These are phyloP conservation scores for Endotricha flammealis DNA, from an alignment of 2,888 invertebrate species.

Conservation along the genomic window DNA sequence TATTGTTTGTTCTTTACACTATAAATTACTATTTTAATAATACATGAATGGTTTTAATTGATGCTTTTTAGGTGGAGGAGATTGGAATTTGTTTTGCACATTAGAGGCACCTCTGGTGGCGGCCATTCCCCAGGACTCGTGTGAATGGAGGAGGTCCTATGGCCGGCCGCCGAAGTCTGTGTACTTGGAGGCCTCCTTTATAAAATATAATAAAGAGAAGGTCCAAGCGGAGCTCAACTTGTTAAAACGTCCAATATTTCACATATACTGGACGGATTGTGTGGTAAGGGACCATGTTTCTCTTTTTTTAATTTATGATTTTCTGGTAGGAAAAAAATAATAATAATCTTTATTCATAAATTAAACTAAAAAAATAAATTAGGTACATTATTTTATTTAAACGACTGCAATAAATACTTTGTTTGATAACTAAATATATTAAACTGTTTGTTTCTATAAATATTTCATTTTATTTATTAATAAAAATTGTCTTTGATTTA, in stretches of 20 bases:
- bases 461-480: no score
- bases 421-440: no score
- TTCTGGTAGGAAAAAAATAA: no score
- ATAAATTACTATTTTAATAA: background rate
- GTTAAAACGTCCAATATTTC: conserved; percentile 92
- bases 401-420: no score
- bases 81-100: conserved; percentile 89
- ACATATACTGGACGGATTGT: conserved; percentile 97
- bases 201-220: conserved; percentile 86
- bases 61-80: conserved; percentile 87
- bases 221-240: conserved; percentile 88
- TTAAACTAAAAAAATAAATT: no score
- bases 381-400: no score
- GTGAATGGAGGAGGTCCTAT: conserved; percentile 95
- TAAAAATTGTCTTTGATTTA: no score
- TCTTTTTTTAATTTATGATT: no score
- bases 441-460: no score
- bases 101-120: conserved; percentile 87
- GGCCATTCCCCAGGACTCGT: conserved; percentile 90
- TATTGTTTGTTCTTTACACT: background rate
- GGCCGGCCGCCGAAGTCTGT: conserved; percentile 92
- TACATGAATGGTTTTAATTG: conserved; percentile 20
- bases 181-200: conserved; percentile 88
- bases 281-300: conserved; percentile 84
- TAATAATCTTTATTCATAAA: no score